Conservation (phyloP, 2,888 invertebrate genomes). For the Lacanobia wlatinum region DNA sequence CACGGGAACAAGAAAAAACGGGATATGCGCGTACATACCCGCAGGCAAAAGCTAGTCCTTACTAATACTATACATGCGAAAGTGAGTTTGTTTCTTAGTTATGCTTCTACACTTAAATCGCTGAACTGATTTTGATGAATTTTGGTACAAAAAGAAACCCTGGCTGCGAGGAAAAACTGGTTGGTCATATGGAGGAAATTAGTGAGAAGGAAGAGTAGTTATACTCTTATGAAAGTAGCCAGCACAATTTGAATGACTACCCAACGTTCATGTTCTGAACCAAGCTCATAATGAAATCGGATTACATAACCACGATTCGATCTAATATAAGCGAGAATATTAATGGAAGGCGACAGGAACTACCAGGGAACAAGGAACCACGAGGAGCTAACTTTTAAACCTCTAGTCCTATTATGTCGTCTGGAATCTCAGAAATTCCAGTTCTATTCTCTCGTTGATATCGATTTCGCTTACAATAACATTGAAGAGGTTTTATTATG, state of each 20-base stretch:
- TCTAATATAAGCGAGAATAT: conserved; percentile 12
- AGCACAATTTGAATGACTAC: conserved; percentile 2
- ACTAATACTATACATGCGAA: no score
- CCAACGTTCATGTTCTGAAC: background rate
- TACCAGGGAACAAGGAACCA: conserved; percentile 10
- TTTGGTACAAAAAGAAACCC: no score
- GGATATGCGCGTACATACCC: no score
- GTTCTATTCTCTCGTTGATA: conserved; percentile 4
- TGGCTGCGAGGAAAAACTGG: background rate
- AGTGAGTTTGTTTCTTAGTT: no score
- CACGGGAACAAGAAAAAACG: no score
- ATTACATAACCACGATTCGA: conserved; percentile 12
- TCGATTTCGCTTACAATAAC: conserved; percentile 28
- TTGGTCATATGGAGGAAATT: background rate
- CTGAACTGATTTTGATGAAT: no score
- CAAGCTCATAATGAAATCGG: conserved; percentile 5
- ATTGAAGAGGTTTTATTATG: conserved; percentile 23
- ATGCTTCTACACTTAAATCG: no score
- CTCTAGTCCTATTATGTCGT: conserved; percentile 22
- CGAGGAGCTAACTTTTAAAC: conserved; percentile 15
- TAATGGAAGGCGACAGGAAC: conserved; percentile 14
- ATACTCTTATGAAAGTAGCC: background rate
- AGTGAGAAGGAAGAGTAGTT: background rate
- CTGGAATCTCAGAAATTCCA: conserved; percentile 10
- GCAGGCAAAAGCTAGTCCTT: no score